phyloP scores from a whole-genome alignment of 1,140 invertebrate genomes.

The Bicyclus anynana region DNA sequence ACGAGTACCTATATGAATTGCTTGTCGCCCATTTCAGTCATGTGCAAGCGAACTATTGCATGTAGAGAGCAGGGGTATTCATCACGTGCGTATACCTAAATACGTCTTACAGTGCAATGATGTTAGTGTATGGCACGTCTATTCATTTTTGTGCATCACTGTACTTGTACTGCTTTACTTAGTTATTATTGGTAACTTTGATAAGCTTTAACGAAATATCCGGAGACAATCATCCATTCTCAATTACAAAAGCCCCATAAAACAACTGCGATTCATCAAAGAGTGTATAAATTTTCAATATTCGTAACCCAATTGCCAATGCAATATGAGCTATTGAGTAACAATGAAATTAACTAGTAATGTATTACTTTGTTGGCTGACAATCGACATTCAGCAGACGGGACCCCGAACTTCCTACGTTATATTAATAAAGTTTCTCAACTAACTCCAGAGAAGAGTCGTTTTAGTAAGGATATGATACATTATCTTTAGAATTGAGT shows the following conservation, averaged over 20 bases:
- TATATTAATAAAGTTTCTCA: conserved; percentile 33
- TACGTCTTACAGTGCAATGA: too few species aligned
- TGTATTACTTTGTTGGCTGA: conserved; percentile 29
- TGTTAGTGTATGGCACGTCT: too few species aligned
- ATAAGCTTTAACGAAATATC: too few species aligned
- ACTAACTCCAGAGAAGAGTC: conserved; percentile 16
- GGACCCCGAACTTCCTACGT: conserved; percentile 12
- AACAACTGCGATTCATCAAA: too few species aligned
- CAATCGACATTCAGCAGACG: conserved; percentile 18
- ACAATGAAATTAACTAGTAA: conserved; percentile 13
- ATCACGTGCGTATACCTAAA: too few species aligned
- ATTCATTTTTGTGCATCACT: too few species aligned
- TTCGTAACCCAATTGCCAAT: not conserved
- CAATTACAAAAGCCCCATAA: not conserved
- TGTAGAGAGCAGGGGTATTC: too few species aligned
- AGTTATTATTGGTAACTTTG: too few species aligned
- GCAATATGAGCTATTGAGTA: not conserved
- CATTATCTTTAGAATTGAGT: conserved; percentile 19
- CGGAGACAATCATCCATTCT: not conserved
- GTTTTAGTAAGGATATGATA: conserved; percentile 22
- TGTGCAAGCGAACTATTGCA: too few species aligned
- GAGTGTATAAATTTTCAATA: not conserved
- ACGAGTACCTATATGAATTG: too few species aligned
- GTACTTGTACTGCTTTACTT: too few species aligned
- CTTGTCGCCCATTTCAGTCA: too few species aligned